Percentiles rank a stretch among this genome's conserved stretches.
These are phyloP conservation scores for Manacus vitellinus DNA, from an alignment of 2,113 vertebrate genomes.

Conservation along the genomic window DNA sequence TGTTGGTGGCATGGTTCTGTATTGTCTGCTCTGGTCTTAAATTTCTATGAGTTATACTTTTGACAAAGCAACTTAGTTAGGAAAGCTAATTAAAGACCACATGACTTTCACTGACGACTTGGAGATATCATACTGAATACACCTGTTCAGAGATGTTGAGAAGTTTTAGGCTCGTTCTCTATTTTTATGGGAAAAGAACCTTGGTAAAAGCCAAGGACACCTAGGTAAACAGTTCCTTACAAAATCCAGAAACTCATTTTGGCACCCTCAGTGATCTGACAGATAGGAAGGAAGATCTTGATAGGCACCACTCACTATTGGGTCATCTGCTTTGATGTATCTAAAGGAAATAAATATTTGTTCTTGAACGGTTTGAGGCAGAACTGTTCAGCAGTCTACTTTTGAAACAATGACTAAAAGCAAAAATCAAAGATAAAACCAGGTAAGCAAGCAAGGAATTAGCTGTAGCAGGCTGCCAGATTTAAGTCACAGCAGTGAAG, in stretches of 20 bases:
- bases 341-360: not conserved
- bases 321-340: not conserved
- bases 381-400: not conserved
- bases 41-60: not conserved
- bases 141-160: not conserved
- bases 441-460: not conserved
- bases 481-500: not conserved
- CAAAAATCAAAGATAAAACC: not conserved
- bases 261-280: not conserved
- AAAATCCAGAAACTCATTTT: not conserved
- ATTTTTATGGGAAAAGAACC: not conserved
- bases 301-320: not conserved
- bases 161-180: not conserved
- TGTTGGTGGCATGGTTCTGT: not conserved
- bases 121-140: not conserved
- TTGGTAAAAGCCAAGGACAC: not conserved
- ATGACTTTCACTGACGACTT: not conserved
- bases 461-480: not conserved
- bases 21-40: not conserved
- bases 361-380: not conserved
- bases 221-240: not conserved
- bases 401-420: not conserved
- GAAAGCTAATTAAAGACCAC: not conserved
- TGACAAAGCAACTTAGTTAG: not conserved
- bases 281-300: not conserved